These are phyloP conservation scores for Cuculus canorus DNA, from an alignment of 2,797 vertebrate genomes.

Conservation along the genomic window DNA sequence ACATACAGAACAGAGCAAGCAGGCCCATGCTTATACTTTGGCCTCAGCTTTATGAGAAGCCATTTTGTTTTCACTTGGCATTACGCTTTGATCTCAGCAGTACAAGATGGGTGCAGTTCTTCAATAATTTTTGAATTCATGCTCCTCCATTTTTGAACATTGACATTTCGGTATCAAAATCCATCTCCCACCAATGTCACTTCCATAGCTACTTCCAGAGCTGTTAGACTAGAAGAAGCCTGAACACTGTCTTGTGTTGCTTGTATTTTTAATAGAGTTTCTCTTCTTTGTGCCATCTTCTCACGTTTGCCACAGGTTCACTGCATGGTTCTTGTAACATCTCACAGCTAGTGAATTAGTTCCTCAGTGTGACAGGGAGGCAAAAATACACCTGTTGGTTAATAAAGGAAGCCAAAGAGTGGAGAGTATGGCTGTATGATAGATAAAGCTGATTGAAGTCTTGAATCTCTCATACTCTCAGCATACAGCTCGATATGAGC, in stretches of 20 bases:
- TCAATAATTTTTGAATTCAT: not conserved
- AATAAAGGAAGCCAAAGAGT: not conserved
- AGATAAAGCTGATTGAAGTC: not conserved
- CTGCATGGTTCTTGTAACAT: not conserved
- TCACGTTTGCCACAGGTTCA: not conserved
- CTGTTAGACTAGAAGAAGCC: not conserved
- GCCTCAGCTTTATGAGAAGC: not conserved
- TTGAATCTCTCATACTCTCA: not conserved
- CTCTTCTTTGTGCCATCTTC: not conserved
- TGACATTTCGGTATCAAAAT: not conserved
- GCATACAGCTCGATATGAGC: not conserved
- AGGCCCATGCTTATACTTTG: not conserved
- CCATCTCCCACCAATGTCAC: rapidly evolving
- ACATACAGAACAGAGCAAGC: not conserved
- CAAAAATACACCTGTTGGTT: not conserved
- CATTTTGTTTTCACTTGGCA: not conserved
- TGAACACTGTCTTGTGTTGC: not conserved
- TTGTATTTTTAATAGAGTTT: not conserved
- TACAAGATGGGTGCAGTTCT: not conserved
- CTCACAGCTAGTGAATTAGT: not conserved
- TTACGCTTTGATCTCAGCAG: not conserved
- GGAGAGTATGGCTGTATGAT: not conserved
- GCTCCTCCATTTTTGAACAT: not conserved
- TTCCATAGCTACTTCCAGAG: not conserved
- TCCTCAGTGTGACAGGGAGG: not conserved